Evolutionary conservation across 92 coral and sea anemone genomes (phyloP).

Genomic region (Siderastrea siderea): DNA sequence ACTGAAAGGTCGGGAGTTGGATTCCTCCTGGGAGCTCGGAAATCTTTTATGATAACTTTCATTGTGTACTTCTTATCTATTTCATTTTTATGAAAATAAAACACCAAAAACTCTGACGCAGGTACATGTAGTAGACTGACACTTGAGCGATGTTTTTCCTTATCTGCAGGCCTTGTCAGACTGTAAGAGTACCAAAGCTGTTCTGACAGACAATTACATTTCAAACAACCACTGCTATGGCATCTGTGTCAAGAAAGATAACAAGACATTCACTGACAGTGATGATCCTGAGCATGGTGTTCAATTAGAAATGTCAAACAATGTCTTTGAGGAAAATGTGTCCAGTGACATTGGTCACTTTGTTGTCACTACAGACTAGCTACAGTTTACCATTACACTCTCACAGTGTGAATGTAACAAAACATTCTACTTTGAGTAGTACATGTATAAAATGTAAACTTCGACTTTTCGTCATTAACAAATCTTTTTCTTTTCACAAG

Average conservation of each 20-base stretch:
- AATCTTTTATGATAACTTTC: no score
- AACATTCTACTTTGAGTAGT: neutral
- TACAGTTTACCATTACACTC: neutral
- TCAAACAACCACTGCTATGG: slow-evolving; percentile 85
- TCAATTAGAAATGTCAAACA: slow-evolving; percentile 72
- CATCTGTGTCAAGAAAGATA: slow-evolving; percentile 74
- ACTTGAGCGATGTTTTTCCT: neutral
- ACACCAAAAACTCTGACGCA: no score
- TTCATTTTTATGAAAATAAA: no score
- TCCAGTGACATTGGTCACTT: slow-evolving; percentile 79
- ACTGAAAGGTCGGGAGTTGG: no score
- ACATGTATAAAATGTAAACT: no score
- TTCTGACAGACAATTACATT: slow-evolving; percentile 74
- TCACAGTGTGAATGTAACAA: neutral
- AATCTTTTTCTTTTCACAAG: no score
- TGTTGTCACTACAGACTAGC: neutral
- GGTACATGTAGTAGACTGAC: neutral
- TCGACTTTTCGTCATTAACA: no score
- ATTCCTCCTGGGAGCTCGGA: no score
- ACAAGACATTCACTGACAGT: slow-evolving; percentile 38
- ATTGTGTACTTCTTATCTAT: no score
- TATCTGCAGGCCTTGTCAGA: slow-evolving; percentile 66
- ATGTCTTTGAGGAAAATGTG: slow-evolving; percentile 76
- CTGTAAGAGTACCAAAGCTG: slow-evolving; percentile 57
- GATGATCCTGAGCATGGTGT: slow-evolving; percentile 66